phyloP scores from a whole-genome alignment of 2,113 vertebrate genomes.

The Dicaeum eximium region DNA sequence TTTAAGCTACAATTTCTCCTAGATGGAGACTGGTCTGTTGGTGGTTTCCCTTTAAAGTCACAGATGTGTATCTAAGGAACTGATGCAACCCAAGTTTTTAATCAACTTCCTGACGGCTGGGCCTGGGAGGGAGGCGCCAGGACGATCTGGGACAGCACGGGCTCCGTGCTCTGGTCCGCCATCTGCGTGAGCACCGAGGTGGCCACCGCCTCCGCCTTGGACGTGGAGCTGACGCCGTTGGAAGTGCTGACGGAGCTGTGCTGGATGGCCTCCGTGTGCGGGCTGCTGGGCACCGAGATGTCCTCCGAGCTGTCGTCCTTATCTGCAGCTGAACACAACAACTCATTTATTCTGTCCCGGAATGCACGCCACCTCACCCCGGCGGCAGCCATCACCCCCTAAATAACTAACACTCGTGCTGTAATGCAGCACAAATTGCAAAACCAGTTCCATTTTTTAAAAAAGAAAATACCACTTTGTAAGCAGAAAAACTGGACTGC shows the following conservation, averaged over 20 bases:
- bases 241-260: slow-evolving; percentile 98
- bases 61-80: slow-evolving; percentile 71
- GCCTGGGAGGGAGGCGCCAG: slow-evolving; percentile 77
- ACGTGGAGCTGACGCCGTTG: slow-evolving; percentile 91
- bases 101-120: slow-evolving; percentile 94
- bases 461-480: not conserved
- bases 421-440: not conserved
- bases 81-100: slow-evolving; percentile 56
- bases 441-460: not conserved
- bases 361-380: accelerated
- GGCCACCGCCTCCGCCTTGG: slow-evolving; percentile 77
- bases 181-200: slow-evolving; percentile 80
- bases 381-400: not conserved
- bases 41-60: slow-evolving; percentile 80
- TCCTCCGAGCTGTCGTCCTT: slow-evolving; percentile 96
- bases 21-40: slow-evolving; percentile 78
- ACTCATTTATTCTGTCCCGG: not conserved
- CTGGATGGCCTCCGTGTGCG: slow-evolving; percentile 92
- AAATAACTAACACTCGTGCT: not conserved
- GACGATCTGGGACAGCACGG: slow-evolving; percentile 76
- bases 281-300: slow-evolving; percentile 91
- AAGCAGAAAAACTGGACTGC: not conserved
- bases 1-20: slow-evolving; percentile 76
- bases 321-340: slow-evolving; percentile 78
- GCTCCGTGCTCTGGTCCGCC: slow-evolving; percentile 90